These are phyloP conservation scores for Aphodius granarius DNA, from an alignment of 2,888 invertebrate species.

Conservation along the genomic window DNA sequence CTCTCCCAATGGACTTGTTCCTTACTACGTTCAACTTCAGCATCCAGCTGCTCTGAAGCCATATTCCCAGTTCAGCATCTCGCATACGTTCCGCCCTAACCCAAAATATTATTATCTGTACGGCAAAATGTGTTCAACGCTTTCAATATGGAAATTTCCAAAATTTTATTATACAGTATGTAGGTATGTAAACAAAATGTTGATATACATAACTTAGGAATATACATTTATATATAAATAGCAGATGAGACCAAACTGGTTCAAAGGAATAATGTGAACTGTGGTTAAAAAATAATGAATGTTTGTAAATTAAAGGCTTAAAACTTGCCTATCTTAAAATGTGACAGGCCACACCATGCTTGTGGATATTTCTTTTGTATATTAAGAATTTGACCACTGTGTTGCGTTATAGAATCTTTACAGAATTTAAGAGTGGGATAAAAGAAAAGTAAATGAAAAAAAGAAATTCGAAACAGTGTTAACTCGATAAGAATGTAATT, in stretches of 20 bases:
- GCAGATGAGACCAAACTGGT: too few species aligned
- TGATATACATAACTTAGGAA: too few species aligned
- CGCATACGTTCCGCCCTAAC: background rate
- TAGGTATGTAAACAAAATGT: too few species aligned
- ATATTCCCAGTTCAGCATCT: background rate
- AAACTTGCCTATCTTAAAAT: too few species aligned
- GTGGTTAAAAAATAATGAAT: too few species aligned
- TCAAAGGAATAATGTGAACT: too few species aligned
- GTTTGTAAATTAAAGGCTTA: too few species aligned
- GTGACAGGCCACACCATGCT: too few species aligned
- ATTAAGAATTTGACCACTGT: too few species aligned
- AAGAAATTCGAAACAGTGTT: slow-evolving; percentile 38
- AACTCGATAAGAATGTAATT: slow-evolving; percentile 50
- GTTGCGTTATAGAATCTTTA: too few species aligned
- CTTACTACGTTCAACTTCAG: background rate
- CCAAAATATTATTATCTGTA: background rate
- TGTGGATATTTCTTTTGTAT: too few species aligned
- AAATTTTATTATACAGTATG: background rate
- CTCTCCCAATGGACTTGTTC: background rate
- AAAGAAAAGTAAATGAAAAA: slow-evolving; percentile 9
- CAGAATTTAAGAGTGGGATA: background rate
- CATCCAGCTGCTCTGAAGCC: background rate
- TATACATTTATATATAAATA: too few species aligned
- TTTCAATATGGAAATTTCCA: background rate
- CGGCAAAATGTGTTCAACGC: background rate